Percentiles rank a stretch among this genome's conserved stretches.
These are phyloP conservation scores for Brotula barbata DNA, from an alignment of 2,797 vertebrate species.

Conservation along the genomic window DNA sequence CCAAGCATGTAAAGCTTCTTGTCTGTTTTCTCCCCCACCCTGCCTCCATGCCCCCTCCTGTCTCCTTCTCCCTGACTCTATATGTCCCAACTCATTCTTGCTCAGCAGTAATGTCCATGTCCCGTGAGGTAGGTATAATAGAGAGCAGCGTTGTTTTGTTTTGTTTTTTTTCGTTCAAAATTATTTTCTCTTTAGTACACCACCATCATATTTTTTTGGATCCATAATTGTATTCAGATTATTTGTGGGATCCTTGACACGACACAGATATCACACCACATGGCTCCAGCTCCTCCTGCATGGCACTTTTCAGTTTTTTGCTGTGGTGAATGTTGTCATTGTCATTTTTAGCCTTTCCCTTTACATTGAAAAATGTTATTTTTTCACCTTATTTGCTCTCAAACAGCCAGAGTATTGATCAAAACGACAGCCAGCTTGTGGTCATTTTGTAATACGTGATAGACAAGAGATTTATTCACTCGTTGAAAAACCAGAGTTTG, in stretches of 20 bases:
- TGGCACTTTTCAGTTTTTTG: constrained; percentile 27
- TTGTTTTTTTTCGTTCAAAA: constrained; percentile 15
- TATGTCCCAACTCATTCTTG: constrained; percentile 14
- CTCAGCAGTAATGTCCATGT: constrained; percentile 61
- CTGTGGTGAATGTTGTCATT: constrained; percentile 25
- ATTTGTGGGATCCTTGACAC: constrained; percentile 6
- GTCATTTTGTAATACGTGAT: neutral
- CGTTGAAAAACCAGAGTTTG: constrained; percentile 5
- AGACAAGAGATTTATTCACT: neutral
- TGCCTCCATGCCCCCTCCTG: constrained; percentile 4
- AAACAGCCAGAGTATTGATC: neutral
- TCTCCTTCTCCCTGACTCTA: constrained; percentile 7
- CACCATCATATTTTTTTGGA: constrained; percentile 14
- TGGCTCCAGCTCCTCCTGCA: constrained; percentile 23
- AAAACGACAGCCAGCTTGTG: constrained; percentile 8
- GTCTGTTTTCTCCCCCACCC: constrained; percentile 41
- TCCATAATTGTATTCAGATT: neutral
- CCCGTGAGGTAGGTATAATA: constrained; percentile 65
- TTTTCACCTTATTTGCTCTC: constrained; percentile 2
- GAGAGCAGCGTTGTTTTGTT: neutral
- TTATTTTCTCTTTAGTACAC: constrained; percentile 11
- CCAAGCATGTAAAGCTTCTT: constrained; percentile 53
- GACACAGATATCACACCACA: neutral
- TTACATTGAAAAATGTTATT: neutral
- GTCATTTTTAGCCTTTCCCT: constrained; percentile 13